Evolutionary conservation across 2,797 vertebrate genomes (phyloP), one percentile per base, ranked within the genome.

Genomic region (Tamandua tetradactyla): DNA sequence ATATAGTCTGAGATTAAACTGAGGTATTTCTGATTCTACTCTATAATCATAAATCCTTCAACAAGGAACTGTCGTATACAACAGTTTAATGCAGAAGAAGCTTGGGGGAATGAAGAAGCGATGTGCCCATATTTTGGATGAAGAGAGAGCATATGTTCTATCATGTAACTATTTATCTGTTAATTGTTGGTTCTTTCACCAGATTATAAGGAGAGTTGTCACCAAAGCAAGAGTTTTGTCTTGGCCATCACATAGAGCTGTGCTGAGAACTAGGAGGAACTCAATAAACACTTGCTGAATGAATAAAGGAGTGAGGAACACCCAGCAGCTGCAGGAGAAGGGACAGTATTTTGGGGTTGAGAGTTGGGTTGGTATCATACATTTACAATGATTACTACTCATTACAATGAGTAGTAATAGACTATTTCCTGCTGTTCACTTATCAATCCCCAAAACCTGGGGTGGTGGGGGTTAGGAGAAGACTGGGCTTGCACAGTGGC

Each of bases 221-320:
- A 9, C 7, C 17, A 40, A 15, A 37, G 15, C 3, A 14, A 25
- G 23, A n/a, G 11, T 57, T 57, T 44, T 17, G 15, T 18, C 7
- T 8, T 23, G 12, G 25, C 27, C 55, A 2, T 23, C 32, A 4
- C 3, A 18, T 23, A 22, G 22, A 55, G 2, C 0, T 0, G 9
- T 0, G 7, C 59, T 2, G 0, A 27, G 15, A 64, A 15, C 30
- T 0, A 55, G 57, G 1, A 61, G n/a, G 59, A 76, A 4, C 7
- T 62, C 61, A 20, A 27, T 10, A 14, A 55, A 15, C 61, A 9
- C 5, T 22, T 40, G 35, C 25, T n/a, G 27, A 22, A 47, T 44
- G 18, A 27, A 42, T 0, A 18, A 4, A 1, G 1, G 40, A 35
- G 7, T 22, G 17, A 32, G 35, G 17, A 72, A 22, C 23, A 37